These are phyloP conservation scores for Herpetotheres cachinnans DNA, from an alignment of 2,113 vertebrate genomes.

Conservation along the genomic window DNA sequence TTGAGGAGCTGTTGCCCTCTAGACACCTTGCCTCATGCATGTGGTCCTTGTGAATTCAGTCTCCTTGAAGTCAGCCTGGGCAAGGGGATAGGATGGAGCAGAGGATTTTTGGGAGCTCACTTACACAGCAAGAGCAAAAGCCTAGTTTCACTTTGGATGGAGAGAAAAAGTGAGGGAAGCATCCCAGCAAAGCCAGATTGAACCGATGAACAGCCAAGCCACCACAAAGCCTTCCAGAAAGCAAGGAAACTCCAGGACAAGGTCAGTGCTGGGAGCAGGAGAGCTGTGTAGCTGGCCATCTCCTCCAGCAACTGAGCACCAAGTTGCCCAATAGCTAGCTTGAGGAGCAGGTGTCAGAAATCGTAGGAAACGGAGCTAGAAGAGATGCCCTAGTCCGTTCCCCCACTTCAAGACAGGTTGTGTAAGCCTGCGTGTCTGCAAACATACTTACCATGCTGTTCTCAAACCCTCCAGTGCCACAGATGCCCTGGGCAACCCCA, in stretches of 20 bases:
- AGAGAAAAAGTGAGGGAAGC: background rate
- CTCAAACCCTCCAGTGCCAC: background rate
- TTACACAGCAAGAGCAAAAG: background rate
- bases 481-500: background rate
- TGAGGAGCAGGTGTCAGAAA: background rate
- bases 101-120: background rate
- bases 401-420: fast-evolving
- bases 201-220: background rate
- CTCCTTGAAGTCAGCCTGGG: background rate
- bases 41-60: background rate
- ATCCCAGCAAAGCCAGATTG: background rate
- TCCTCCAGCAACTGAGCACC: background rate
- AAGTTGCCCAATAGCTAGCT: background rate
- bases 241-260: background rate
- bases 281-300: background rate
- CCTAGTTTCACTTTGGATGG: background rate
- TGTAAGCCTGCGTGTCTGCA: background rate
- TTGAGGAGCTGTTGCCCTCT: background rate
- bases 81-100: background rate
- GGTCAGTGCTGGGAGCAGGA: background rate
- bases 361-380: background rate
- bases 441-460: background rate
- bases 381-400: background rate
- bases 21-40: background rate
- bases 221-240: background rate